These are phyloP conservation scores for Heteromormyrus szaboi DNA, from an alignment of 2,797 vertebrate genomes.

Conservation along the genomic window DNA sequence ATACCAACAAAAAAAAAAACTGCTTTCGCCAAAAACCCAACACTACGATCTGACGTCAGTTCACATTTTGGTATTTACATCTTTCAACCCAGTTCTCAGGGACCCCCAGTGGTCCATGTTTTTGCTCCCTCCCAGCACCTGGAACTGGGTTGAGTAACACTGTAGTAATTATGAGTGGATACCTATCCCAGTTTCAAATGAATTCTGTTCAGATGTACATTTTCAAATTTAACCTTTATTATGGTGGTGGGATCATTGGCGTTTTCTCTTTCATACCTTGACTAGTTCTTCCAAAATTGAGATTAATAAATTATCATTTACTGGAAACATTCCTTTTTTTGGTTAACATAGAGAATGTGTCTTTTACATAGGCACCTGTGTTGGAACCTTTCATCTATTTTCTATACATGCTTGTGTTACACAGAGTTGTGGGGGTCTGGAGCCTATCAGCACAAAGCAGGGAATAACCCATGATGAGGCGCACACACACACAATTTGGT, in stretches of 20 bases:
- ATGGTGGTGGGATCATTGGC: neutral
- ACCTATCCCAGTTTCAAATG: neutral
- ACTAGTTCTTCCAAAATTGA: neutral
- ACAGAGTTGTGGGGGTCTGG: neutral
- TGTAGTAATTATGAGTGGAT: neutral
- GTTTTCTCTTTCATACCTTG: neutral
- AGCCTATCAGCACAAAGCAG: neutral
- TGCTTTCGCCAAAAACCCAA: slow-evolving; percentile 35
- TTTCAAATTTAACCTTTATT: neutral
- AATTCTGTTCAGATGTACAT: neutral
- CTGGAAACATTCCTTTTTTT: neutral
- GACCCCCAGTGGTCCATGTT: neutral
- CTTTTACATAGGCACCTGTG: neutral
- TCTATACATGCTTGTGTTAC: neutral
- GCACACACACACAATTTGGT: neutral
- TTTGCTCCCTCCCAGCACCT: neutral
- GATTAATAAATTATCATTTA: neutral
- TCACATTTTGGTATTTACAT: neutral
- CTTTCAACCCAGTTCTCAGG: neutral
- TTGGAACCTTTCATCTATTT: neutral
- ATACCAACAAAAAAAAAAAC: neutral
- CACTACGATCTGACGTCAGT: neutral
- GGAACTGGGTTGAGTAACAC: neutral
- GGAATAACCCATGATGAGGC: neutral
- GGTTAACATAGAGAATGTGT: neutral